Evolutionary conservation across 2,113 vertebrate genomes (phyloP).

Genomic region (Cyanocitta stelleri): DNA sequence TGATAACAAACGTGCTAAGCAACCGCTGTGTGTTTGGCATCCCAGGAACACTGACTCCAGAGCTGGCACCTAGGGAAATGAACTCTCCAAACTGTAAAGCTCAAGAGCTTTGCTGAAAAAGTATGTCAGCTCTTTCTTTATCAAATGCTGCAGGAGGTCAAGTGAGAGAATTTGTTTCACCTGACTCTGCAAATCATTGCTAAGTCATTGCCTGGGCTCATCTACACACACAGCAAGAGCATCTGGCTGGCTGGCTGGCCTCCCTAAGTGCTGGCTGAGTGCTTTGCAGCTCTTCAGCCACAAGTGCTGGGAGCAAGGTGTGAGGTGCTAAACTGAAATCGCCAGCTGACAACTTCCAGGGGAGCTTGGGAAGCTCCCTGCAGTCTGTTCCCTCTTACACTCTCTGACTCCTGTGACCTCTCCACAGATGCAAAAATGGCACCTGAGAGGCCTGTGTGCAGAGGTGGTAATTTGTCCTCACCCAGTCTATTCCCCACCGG

Average conservation of each 20-base stretch:
- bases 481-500: slow-evolving; percentile 50
- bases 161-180: not conserved
- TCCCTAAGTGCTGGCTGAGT: not conserved
- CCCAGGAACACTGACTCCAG: slow-evolving; percentile 16
- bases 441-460: slow-evolving; percentile 38
- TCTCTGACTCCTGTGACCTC: not conserved
- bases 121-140: not conserved
- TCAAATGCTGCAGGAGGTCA: not conserved
- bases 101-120: slow-evolving; percentile 3
- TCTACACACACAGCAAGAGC: not conserved
- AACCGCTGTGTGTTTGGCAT: not conserved
- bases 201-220: not conserved
- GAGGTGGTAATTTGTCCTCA: slow-evolving; percentile 57
- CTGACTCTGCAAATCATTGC: not conserved
- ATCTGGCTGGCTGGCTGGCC: not conserved
- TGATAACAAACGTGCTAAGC: not conserved
- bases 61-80: not conserved
- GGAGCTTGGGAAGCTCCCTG: slow-evolving; percentile 1
- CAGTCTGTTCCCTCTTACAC: slow-evolving; percentile 12
- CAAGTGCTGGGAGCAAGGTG: not conserved
- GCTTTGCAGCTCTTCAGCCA: not conserved
- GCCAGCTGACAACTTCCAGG: slow-evolving; percentile 2
- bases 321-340: not conserved
- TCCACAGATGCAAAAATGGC: slow-evolving; percentile 52
- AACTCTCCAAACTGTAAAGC: not conserved